These are phyloP conservation scores for Puma concolor DNA, from an alignment of 2,113 vertebrate genomes.

Conservation along the genomic window DNA sequence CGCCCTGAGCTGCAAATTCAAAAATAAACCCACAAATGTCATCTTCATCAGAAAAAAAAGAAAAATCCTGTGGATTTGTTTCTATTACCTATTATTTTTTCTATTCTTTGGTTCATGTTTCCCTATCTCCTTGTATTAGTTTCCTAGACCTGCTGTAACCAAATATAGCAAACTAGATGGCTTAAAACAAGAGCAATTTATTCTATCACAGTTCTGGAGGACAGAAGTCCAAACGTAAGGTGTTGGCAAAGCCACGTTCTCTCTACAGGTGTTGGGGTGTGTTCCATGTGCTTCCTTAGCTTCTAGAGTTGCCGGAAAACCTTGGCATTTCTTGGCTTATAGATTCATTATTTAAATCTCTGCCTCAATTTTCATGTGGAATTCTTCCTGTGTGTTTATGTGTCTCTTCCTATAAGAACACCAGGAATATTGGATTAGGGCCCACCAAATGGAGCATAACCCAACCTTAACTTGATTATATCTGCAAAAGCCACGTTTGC, in stretches of 20 bases:
- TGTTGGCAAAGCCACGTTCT: not conserved
- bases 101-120: not conserved
- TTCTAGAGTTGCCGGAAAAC: not conserved
- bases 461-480: not conserved
- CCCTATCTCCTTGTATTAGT: not conserved
- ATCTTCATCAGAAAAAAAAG: not conserved
- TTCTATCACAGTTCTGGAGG: not conserved
- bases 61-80: not conserved
- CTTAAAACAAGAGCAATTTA: not conserved
- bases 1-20: not conserved
- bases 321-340: not conserved
- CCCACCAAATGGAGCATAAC: not conserved
- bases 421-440: not conserved
- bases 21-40: not conserved
- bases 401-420: not conserved
- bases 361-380: not conserved
- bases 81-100: not conserved
- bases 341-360: not conserved
- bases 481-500: not conserved
- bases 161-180: not conserved
- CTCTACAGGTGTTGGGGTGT: not conserved
- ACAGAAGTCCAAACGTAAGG: not conserved
- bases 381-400: not conserved
- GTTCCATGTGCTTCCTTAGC: not conserved
- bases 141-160: not conserved